phyloP scores from a whole-genome alignment of 2,113 vertebrate species.

The Lophura nycthemera region DNA sequence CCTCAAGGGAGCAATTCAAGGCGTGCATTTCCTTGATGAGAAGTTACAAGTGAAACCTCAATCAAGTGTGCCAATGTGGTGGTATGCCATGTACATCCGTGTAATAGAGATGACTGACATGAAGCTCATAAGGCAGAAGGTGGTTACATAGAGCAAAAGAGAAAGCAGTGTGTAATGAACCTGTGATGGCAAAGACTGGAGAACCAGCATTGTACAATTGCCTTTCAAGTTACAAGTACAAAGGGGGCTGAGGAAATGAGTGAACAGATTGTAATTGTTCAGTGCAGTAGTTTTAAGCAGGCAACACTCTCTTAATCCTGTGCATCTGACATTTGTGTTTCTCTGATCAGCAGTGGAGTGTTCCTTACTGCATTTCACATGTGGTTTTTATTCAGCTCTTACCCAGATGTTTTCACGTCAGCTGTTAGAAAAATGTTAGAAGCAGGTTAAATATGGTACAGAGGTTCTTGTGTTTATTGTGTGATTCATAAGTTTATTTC shows the following conservation, averaged over 20 bases:
- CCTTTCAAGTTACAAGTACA: not conserved
- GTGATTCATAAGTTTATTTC: constrained; percentile 60
- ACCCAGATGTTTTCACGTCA: constrained; percentile 67
- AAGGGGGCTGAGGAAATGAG: not conserved
- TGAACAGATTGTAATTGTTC: not conserved
- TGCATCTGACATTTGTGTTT: not conserved
- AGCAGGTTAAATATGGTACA: constrained; percentile 58
- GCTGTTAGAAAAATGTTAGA: constrained; percentile 34
- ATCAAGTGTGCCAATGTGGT: fast-evolving
- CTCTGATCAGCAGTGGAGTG: not conserved
- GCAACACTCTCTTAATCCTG: not conserved
- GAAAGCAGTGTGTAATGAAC: not conserved
- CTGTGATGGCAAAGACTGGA: not conserved
- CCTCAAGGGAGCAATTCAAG: not conserved
- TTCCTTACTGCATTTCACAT: not conserved
- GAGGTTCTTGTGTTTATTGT: constrained; percentile 64
- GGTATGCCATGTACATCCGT: fast-evolving
- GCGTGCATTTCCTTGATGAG: not conserved
- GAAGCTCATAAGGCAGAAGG: not conserved
- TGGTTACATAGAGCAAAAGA: not conserved
- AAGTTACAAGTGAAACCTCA: not conserved
- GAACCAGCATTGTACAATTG: not conserved
- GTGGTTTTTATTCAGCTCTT: constrained; percentile 41
- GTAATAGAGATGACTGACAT: not conserved
- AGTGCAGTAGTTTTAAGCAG: not conserved